Base-by-base conservation (phyloP, 23 tunicate species). In the Aplidium turbinatum region DNA sequence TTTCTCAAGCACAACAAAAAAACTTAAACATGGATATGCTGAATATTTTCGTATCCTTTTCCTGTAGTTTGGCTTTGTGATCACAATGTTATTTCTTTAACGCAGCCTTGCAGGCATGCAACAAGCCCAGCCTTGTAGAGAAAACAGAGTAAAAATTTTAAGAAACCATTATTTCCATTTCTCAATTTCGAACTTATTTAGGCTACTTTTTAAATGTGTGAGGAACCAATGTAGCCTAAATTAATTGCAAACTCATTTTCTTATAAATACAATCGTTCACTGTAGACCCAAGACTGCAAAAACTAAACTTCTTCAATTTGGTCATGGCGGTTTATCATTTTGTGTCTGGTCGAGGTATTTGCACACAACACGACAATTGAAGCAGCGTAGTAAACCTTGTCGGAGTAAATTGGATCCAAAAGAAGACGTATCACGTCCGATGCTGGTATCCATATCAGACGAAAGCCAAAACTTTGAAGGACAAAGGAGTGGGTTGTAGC, bases 401-500 rank as follows among this genome's bases (percentile, higher is more conserved):
- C 27, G 3, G 92, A 69, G 36, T 30, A 78, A 42, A 78, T 67
- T 0, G 84, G 84, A 7, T 78, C 84, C 58, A 85, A 57, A 13
- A 46, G 28, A 25, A 85, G 39, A 25, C 72, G 58, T 25, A 85
- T 23, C 19, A 21, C 19, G 11, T 85, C 79, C 1, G 62, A n/a
- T 35, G 31, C 35, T 11, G 92, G 84, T 19, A 78, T 72, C 92
- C 92, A 85, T 35, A 62, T 22, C 38, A 85, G 13, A 4, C 50
- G n/a, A 35, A 77, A 47, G 3, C 92, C 92, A 32, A 69, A 47
- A 33, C 47, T 16, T 38, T 61, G 47, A 32, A 85, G 4, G 33
- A 85, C 48, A 38, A 78, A 5, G 35, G 79, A 56, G 46, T 76
- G 77, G 1, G 80, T 77, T 38, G 92, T 61, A 11, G 80, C 78